phyloP scores from a whole-genome alignment of 1,140 invertebrate species.

The Ostrea denselamellosa region DNA sequence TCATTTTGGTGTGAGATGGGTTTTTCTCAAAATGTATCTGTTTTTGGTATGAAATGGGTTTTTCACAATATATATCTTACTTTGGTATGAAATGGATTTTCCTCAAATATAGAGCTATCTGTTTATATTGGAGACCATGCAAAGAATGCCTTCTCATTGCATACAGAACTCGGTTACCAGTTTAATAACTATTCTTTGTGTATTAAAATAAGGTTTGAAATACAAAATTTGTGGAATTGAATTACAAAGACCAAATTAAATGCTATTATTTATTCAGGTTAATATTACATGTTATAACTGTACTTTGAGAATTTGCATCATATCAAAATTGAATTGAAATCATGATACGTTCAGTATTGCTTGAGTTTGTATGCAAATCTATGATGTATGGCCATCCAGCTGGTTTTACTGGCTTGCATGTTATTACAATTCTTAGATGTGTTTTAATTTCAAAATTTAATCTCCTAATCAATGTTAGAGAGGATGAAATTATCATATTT shows the following conservation, averaged over 20 bases:
- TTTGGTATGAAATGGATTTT: no score
- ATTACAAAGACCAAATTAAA: conserved; percentile 17
- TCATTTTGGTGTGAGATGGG: no score
- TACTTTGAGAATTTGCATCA: not conserved
- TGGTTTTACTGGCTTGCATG: not conserved
- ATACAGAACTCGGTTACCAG: not conserved
- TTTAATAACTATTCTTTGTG: no score
- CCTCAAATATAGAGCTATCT: no score
- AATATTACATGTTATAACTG: conserved; percentile 1
- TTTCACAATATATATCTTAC: no score
- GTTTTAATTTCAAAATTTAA: conserved; percentile 8
- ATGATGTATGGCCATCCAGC: not conserved
- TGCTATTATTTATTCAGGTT: not conserved
- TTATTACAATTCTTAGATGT: not conserved
- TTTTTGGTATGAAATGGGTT: no score
- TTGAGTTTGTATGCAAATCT: not conserved
- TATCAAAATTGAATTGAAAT: not conserved
- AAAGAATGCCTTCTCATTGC: no score
- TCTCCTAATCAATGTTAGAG: not conserved
- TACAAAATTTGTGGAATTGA: not conserved
- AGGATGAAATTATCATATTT: not conserved
- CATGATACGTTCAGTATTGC: not conserved
- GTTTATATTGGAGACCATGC: no score
- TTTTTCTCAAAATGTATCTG: no score
- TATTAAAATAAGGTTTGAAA: not conserved